Conservation (phyloP, 2,797 vertebrate genomes). For the Eleutherodactylus coqui region DNA sequence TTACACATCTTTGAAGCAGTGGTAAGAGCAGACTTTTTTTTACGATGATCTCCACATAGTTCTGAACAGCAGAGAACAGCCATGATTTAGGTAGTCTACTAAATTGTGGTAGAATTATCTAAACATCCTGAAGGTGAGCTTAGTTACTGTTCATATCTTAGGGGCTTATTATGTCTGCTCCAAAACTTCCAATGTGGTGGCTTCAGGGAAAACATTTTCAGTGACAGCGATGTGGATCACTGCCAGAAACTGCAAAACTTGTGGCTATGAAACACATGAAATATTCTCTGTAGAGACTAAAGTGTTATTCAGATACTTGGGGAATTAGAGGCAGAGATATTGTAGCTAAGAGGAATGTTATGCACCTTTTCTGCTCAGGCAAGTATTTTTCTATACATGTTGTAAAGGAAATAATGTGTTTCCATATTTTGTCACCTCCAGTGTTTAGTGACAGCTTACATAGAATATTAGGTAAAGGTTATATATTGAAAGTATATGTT, state of each 20-base stretch:
- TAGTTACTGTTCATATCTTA: slow-evolving; percentile 47
- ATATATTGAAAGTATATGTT: not conserved
- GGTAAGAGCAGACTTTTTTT: not conserved
- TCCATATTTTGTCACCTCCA: slow-evolving; percentile 31
- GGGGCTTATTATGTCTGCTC: slow-evolving; percentile 54
- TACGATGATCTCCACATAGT: not conserved
- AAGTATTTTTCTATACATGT: slow-evolving; percentile 37
- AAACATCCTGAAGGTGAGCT: slow-evolving; percentile 46
- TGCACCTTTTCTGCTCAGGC: slow-evolving; percentile 35
- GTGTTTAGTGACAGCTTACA: slow-evolving; percentile 23
- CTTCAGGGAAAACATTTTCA: slow-evolving; percentile 52
- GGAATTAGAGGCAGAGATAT: slow-evolving; percentile 40
- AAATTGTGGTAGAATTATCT: slow-evolving; percentile 40
- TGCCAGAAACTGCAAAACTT: slow-evolving; percentile 46
- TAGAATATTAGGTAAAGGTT: slow-evolving; percentile 28
- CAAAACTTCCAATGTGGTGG: slow-evolving; percentile 51
- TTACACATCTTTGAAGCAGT: not conserved
- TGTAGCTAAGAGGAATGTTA: slow-evolving; percentile 40
- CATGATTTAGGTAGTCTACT: slow-evolving; percentile 31
- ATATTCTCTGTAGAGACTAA: slow-evolving; percentile 47
- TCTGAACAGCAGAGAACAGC: not conserved
- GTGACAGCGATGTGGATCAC: slow-evolving; percentile 51
- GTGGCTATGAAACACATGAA: slow-evolving; percentile 41
- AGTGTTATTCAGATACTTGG: slow-evolving; percentile 41
- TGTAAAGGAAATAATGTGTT: slow-evolving; percentile 34